Conservation (phyloP, 2,113 vertebrate species). For the Heterochromis multidens region DNA sequence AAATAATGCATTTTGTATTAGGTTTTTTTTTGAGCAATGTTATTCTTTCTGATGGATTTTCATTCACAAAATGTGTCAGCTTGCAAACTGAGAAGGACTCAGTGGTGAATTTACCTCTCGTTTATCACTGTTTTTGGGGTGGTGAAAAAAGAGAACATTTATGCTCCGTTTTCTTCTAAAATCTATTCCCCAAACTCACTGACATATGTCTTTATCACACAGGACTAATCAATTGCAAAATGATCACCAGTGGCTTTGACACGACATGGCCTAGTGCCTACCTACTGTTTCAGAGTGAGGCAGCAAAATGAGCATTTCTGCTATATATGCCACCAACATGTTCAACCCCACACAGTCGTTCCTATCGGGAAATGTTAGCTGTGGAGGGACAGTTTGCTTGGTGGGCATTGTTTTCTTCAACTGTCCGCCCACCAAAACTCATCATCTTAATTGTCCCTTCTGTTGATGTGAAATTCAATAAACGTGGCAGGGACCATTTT, state of each 20-base stretch:
- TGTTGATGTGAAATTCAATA: conserved; percentile 70
- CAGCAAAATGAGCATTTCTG: neutral
- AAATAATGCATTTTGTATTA: too few species aligned
- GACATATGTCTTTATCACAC: neutral
- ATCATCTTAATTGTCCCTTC: conserved; percentile 70
- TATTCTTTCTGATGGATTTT: neutral
- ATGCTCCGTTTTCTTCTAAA: neutral
- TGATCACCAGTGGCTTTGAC: neutral
- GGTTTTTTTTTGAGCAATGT: neutral
- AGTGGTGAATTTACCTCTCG: neutral
- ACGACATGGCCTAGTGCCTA: neutral
- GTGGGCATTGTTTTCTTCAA: conserved; percentile 55
- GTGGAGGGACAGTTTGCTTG: conserved; percentile 29
- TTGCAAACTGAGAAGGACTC: neutral
- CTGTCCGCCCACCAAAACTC: conserved; percentile 69
- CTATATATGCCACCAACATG: conserved; percentile 23
- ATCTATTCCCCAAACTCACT: neutral
- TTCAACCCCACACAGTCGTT: conserved; percentile 14
- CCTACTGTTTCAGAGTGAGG: neutral
- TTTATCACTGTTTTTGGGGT: neutral
- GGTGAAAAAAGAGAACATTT: neutral
- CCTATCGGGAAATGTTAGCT: neutral
- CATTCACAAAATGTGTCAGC: neutral
- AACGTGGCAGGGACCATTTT: conserved; percentile 55
- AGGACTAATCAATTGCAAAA: neutral